Evolutionary conservation across 2,113 vertebrate species (phyloP), one percentile per base, ranked within the genome.

Genomic region (Anolis carolinensis): DNA sequence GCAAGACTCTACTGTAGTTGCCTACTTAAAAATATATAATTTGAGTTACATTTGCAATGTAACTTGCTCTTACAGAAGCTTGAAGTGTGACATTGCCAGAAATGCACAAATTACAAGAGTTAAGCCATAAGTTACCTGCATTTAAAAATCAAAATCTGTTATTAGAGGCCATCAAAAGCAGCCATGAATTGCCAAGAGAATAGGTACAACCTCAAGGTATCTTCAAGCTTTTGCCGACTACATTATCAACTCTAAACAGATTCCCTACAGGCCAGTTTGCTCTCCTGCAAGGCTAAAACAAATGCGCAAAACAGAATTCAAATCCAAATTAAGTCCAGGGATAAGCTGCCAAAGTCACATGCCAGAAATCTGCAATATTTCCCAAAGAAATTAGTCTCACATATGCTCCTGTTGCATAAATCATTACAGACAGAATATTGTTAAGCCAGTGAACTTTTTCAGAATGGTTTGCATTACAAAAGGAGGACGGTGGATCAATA

Each of bases 241-340:
- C 36, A 34, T 68, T 68, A 77, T 77, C 73, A 68, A 77, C 36
- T 77, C 74, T 84, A 77, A 84, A 84, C 59, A 84, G 83, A 62
- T 84, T 52, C 83, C 39, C 44, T 34, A 8, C 30, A 77, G 59
- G 25, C 11, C 10, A 18, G 39, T 34, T 67, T 73, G 32, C 10
- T 68, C 59, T 68, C 36, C 44, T 34, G 39, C 83, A 68, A 77
- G 62, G 73, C 73, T 84, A 67, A 84, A 76, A 44, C 76, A 84
- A 84, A 84, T 48, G 67, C 1, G 13, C 39, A 62, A 68, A 77
- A 68, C 21, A 68, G 21, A 34, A 50, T 67, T 34, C 39, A 65
- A 67, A 77, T 84, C 55, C 82, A 84, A 76, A 84, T 75, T 84
- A 65, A 74, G 59, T 65, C 39, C 10, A 34, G 39, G 44, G 44